Evolutionary conservation across 2,113 vertebrate species (phyloP).

Genomic region (Cygnus atratus): DNA sequence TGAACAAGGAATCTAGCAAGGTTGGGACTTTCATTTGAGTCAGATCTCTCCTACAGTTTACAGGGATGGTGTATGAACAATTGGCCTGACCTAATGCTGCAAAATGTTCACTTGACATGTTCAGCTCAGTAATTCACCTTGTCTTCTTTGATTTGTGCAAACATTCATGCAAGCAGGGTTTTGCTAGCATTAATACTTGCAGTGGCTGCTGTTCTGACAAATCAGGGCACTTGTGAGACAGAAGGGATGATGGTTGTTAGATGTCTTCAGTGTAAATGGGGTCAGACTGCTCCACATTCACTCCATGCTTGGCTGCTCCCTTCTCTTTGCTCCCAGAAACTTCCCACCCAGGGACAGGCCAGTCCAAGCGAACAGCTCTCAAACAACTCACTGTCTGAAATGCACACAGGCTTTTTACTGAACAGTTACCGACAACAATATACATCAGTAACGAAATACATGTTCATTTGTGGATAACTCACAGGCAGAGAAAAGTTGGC

Average conservation of each 20-base stretch:
- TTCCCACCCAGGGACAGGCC: neutral
- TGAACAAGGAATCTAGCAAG: neutral
- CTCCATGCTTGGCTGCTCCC: constrained; percentile 1
- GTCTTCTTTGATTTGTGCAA: neutral
- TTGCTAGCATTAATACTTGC: neutral
- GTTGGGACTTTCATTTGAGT: neutral
- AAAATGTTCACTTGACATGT: neutral
- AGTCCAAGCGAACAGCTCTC: neutral
- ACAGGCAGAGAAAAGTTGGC: neutral
- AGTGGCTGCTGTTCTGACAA: neutral
- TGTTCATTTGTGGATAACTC: neutral
- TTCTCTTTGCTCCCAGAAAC: neutral
- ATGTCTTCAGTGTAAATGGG: neutral
- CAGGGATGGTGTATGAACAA: neutral
- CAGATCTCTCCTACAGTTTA: neutral
- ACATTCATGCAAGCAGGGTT: neutral
- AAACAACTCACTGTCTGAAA: neutral
- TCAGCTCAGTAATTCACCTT: neutral
- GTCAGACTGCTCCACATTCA: neutral
- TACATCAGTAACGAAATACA: neutral
- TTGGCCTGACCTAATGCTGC: neutral
- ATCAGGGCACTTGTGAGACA: neutral
- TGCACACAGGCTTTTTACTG: neutral
- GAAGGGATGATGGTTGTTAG: neutral
- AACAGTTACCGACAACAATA: neutral